A percentile compares a stretch with the other conserved stretches of the same genome.
Evolutionary conservation across 2,888 invertebrate genomes (phyloP).

Genomic region (Chrysolina americana): DNA sequence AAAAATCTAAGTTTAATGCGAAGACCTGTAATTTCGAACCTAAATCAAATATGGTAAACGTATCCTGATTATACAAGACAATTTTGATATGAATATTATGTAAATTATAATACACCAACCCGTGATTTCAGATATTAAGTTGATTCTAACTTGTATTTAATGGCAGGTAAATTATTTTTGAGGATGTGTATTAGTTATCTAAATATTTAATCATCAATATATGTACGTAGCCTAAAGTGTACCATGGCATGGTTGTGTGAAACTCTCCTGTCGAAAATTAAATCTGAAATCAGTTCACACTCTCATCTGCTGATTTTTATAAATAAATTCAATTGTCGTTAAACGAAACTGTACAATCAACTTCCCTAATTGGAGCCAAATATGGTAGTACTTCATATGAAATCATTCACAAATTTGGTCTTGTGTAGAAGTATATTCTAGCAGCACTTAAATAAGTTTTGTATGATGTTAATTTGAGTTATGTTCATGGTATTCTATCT

Average conservation of each 20-base stretch:
- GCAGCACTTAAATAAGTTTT: background rate
- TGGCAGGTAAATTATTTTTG: constrained; percentile 26
- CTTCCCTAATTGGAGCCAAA: background rate
- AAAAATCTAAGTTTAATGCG: constrained; percentile 28
- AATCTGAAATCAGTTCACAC: background rate
- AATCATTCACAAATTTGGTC: background rate
- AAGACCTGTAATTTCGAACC: constrained; percentile 29
- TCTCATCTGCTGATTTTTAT: background rate
- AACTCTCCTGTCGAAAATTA: background rate
- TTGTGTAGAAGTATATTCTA: background rate
- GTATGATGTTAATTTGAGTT: background rate
- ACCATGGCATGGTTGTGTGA: background rate
- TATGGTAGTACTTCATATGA: background rate
- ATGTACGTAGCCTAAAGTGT: background rate
- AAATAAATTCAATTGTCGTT: background rate
- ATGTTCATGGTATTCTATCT: background rate
- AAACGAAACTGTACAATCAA: background rate
- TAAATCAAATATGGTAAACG: constrained; percentile 39
- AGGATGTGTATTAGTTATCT: constrained; percentile 22
- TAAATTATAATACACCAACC: constrained; percentile 27
- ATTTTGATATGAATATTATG: constrained; percentile 36
- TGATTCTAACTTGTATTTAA: constrained; percentile 35
- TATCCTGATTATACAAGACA: constrained; percentile 27
- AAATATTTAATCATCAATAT: background rate
- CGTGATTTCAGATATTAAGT: constrained; percentile 31